These are phyloP conservation scores for Orchesella flavescens DNA, from an alignment of 2,888 invertebrate genomes.

Conservation along the genomic window DNA sequence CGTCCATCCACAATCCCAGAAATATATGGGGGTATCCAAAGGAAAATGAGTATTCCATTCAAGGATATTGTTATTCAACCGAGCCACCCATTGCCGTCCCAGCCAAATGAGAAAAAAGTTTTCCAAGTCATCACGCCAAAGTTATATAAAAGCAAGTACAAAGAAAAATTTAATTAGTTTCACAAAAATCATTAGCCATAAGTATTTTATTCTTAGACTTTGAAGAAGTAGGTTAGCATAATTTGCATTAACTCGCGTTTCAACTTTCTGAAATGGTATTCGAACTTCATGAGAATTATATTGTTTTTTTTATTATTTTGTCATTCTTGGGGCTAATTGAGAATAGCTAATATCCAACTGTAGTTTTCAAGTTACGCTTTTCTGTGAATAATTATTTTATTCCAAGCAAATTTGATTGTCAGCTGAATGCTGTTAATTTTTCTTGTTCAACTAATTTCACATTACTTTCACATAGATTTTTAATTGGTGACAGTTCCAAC, in stretches of 20 bases:
- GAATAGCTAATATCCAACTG: neutral
- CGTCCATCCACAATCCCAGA: slow-evolving; percentile 33
- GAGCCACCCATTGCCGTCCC: neutral
- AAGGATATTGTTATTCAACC: neutral
- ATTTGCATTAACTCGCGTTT: neutral
- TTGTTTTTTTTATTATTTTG: neutral
- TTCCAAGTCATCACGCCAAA: slow-evolving; percentile 50
- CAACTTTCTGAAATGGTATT: neutral
- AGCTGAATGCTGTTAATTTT: too few species aligned
- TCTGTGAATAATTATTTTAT: too few species aligned
- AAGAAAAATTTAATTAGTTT: slow-evolving; percentile 60
- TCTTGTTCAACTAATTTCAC: too few species aligned
- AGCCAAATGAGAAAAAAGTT: slow-evolving; percentile 33
- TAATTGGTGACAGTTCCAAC: too few species aligned
- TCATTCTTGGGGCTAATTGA: neutral
- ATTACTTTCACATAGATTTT: too few species aligned
- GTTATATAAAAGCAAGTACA: slow-evolving; percentile 48
- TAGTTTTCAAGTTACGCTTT: too few species aligned
- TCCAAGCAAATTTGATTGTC: too few species aligned
- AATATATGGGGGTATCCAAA: neutral
- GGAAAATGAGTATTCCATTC: neutral
- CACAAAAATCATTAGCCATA: slow-evolving; percentile 8
- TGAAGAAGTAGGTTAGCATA: neutral
- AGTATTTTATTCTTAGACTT: slow-evolving; percentile 1
- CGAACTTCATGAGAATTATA: neutral